A percentile compares a stretch with the other conserved stretches of the same genome.
Conservation (phyloP, 2,797 vertebrate genomes). For the Melanotaenia nigrans region DNA sequence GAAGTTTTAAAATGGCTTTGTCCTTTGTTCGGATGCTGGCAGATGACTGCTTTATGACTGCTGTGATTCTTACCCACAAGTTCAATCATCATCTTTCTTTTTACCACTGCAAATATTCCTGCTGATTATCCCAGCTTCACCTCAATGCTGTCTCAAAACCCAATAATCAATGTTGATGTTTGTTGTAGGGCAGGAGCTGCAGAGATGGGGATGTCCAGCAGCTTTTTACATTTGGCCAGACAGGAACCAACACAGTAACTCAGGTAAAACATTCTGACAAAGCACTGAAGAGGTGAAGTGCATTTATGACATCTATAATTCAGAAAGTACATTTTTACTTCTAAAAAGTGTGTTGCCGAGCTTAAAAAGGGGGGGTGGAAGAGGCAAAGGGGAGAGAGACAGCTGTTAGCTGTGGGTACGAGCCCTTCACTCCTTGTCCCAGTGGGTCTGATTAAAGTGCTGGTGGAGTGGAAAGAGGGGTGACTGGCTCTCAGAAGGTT, state of each 20-base stretch:
- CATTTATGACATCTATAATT: constrained; percentile 72
- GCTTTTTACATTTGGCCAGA: constrained; percentile 59
- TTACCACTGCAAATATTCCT: constrained; percentile 50
- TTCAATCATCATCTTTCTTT: constrained; percentile 61
- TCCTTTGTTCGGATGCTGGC: constrained; percentile 21
- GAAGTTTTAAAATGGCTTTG: constrained; percentile 18
- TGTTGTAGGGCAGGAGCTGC: constrained; percentile 60
- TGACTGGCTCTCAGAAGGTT: constrained; percentile 61
- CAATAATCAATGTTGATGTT: constrained; percentile 19
- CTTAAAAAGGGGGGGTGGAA: constrained; percentile 21
- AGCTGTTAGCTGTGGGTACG: constrained; percentile 41
- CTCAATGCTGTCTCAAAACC: constrained; percentile 1
- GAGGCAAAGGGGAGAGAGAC: constrained; percentile 22
- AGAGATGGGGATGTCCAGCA: constrained; percentile 67
- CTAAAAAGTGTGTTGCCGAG: constrained; percentile 27
- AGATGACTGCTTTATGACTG: constrained; percentile 33
- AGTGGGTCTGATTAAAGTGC: constrained; percentile 77
- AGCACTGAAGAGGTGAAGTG: constrained; percentile 61
- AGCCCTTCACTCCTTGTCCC: constrained; percentile 66
- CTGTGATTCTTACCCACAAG: constrained; percentile 46
- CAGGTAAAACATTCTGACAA: constrained; percentile 64
- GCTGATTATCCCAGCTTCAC: not conserved
- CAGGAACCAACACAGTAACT: constrained; percentile 40
- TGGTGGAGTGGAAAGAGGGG: constrained; percentile 72
- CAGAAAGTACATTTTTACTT: constrained; percentile 49